These are phyloP conservation scores for Nemotelus pantherinus DNA, from an alignment of 2,888 invertebrate species.

Conservation along the genomic window DNA sequence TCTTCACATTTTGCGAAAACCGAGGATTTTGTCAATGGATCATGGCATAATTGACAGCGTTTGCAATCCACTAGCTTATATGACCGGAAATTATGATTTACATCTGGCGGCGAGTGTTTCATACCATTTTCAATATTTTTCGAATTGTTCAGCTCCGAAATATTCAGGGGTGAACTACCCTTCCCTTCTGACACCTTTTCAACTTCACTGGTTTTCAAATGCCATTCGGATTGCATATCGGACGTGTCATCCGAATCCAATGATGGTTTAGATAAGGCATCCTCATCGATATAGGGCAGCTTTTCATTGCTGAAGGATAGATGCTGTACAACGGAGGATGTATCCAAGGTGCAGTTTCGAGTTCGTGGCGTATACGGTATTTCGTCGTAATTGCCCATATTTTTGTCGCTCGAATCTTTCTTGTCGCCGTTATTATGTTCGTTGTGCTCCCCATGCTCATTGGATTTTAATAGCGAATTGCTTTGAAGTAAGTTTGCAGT, in stretches of 20 bases:
- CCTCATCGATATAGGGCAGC: conserved; percentile 53
- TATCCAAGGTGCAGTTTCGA: neutral
- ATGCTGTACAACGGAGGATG: neutral
- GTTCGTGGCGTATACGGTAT: neutral
- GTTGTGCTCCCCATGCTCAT: too few relatives aligned
- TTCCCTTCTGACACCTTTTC: too few relatives aligned
- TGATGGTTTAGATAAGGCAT: conserved; percentile 46
- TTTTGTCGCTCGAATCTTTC: neutral
- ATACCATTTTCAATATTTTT: neutral
- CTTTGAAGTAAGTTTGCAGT: too few relatives aligned
- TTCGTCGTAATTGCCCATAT: conserved; percentile 36
- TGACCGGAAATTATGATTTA: conserved; percentile 50
- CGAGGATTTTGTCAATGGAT: conserved; percentile 48
- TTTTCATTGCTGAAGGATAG: conserved; percentile 25
- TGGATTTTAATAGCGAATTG: too few relatives aligned
- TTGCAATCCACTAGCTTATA: conserved; percentile 52
- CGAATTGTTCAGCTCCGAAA: neutral
- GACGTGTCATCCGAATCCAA: conserved; percentile 16
- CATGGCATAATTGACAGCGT: conserved; percentile 53
- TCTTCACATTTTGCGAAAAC: conserved; percentile 51
- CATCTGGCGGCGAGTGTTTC: neutral
- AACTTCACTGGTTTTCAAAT: too few relatives aligned
- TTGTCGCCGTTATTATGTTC: too few relatives aligned
- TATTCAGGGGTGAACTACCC: neutral
- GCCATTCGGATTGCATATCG: conserved; percentile 25